phyloP scores from a whole-genome alignment of 2,888 invertebrate species.

The Aphodius granarius region DNA sequence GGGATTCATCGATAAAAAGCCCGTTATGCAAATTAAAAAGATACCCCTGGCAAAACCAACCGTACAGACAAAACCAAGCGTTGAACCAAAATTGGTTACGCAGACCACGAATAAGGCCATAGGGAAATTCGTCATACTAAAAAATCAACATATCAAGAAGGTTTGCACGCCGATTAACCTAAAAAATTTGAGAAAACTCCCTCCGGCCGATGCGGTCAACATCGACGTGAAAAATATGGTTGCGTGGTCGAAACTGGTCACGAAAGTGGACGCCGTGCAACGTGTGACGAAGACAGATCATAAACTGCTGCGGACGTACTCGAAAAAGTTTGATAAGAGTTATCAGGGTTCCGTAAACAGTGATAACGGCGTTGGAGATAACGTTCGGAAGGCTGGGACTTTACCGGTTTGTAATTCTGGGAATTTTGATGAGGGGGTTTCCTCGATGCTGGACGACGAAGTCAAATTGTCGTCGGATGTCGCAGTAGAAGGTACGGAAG shows the following conservation, averaged over 20 bases:
- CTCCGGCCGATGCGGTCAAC: not conserved
- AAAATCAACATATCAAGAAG: not conserved
- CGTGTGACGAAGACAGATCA: not conserved
- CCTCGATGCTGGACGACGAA: not conserved
- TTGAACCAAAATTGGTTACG: not conserved
- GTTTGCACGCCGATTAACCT: not conserved
- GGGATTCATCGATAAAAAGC: not conserved
- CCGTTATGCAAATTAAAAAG: not conserved
- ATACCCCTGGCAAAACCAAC: not conserved
- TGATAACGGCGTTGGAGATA: not conserved
- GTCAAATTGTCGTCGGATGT: not conserved
- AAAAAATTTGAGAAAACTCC: not conserved
- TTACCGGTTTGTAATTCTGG: not conserved
- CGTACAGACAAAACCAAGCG: not conserved
- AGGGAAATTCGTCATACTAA: not conserved
- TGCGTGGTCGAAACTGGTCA: not conserved
- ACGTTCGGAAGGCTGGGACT: not conserved
- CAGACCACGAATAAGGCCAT: not conserved
- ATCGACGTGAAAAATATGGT: not conserved
- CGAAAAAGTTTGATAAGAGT: constrained; percentile 17
- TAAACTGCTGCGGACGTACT: constrained; percentile 3
- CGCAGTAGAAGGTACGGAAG: not conserved
- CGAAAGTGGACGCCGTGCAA: not conserved
- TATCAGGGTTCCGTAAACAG: not conserved
- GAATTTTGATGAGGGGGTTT: not conserved